Evolutionary conservation across 2,888 invertebrate genomes (phyloP).

Genomic region (Ectemnius continuus): DNA sequence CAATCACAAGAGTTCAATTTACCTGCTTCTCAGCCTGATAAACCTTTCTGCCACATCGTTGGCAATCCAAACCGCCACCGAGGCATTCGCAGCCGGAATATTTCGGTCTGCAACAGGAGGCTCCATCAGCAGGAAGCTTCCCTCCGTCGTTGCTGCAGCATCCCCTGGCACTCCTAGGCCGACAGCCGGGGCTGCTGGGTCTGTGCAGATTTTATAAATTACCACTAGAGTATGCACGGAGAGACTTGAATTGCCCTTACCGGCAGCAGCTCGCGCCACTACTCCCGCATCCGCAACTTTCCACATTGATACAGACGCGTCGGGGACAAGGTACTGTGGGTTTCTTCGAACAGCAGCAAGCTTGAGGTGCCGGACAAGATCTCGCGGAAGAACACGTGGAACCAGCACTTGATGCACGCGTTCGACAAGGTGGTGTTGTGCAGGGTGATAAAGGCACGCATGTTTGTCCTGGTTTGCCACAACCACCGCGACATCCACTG

Average conservation of each 20-base stretch:
- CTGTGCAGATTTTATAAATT: conserved; percentile 38
- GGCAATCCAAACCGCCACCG: conserved; percentile 73
- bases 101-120: conserved; percentile 49
- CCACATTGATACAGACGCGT: background rate
- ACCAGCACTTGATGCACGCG: conserved; percentile 44
- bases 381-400: conserved; percentile 62
- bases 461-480: conserved; percentile 66
- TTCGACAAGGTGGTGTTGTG: conserved; percentile 56
- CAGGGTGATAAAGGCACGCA: conserved; percentile 64
- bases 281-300: conserved; percentile 4
- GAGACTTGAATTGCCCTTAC: conserved; percentile 50
- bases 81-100: conserved; percentile 64
- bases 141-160: conserved; percentile 44
- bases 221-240: conserved; percentile 35
- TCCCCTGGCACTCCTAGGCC: conserved; percentile 22
- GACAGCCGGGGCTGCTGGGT: conserved; percentile 40
- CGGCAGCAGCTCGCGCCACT: conserved; percentile 52
- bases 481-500: conserved; percentile 68
- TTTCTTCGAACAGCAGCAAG: conserved; percentile 49
- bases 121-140: conserved; percentile 24
- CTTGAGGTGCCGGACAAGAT: conserved; percentile 49
- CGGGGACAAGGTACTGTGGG: background rate
- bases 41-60: conserved; percentile 76
- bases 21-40: conserved; percentile 76
- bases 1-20: conserved; percentile 12